Percentiles rank a stretch among this genome's conserved stretches.
phyloP scores from a whole-genome alignment of 2,113 vertebrate genomes.

The Pelvicachromis taeniatus region DNA sequence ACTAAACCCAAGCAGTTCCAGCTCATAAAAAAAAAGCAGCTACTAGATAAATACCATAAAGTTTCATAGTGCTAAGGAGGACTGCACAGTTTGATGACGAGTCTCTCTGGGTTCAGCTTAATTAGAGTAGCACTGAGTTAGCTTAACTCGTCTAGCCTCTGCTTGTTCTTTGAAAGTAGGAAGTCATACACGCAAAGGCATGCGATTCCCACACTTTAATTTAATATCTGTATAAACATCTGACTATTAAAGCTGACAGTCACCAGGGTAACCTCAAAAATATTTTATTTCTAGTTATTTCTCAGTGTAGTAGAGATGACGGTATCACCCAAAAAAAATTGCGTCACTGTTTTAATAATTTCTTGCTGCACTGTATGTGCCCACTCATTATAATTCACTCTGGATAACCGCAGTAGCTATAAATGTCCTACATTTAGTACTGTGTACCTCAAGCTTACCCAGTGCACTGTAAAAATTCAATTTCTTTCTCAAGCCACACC shows the following conservation, averaged over 20 bases:
- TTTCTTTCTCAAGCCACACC: neutral
- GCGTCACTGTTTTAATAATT: neutral
- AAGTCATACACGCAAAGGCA: neutral
- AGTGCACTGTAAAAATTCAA: neutral
- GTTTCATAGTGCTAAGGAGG: neutral
- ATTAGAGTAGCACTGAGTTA: neutral
- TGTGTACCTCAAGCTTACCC: neutral
- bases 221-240: neutral
- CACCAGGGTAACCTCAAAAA: neutral
- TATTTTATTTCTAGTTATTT: neutral
- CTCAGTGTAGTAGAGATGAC: neutral
- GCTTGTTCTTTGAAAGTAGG: neutral
- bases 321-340: neutral
- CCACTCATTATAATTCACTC: neutral
- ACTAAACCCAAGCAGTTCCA: neutral
- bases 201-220: neutral
- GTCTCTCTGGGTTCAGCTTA: neutral
- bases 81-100: neutral
- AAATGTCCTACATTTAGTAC: neutral
- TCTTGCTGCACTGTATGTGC: neutral
- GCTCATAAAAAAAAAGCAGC: neutral
- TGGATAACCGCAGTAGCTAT: neutral
- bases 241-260: neutral
- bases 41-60: neutral
- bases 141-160: neutral